These are phyloP conservation scores for Ceratina calcarata DNA, from an alignment of 1,140 invertebrate genomes.

Conservation along the genomic window DNA sequence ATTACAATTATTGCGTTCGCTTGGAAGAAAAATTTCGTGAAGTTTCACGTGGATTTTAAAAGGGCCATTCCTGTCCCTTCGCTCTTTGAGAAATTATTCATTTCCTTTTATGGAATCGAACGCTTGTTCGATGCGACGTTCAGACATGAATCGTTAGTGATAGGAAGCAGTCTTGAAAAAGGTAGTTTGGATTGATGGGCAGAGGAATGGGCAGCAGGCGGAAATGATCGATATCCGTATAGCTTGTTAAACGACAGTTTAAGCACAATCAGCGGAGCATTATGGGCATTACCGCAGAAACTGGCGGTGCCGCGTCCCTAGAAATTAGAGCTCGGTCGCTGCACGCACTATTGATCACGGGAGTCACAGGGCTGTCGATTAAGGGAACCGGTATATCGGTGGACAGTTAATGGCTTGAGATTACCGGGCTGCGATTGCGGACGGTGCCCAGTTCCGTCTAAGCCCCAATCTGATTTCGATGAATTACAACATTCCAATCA, in stretches of 20 bases:
- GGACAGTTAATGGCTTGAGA: slow-evolving; percentile 56
- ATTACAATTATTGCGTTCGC: no score
- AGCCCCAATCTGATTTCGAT: slow-evolving; percentile 46
- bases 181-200: not conserved
- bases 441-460: slow-evolving; percentile 32
- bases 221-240: slow-evolving; percentile 55
- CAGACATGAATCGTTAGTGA: no score
- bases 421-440: slow-evolving; percentile 47
- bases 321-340: slow-evolving; percentile 49
- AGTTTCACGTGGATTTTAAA: no score
- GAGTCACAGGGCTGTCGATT: slow-evolving; percentile 52
- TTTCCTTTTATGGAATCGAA: no score
- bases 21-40: no score
- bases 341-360: slow-evolving; percentile 56
- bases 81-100: no score
- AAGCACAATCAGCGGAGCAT: slow-evolving; percentile 50
- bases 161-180: no score
- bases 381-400: slow-evolving; percentile 45
- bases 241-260: slow-evolving; percentile 65
- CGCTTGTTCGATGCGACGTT: no score
- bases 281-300: slow-evolving; percentile 54
- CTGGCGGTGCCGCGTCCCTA: slow-evolving; percentile 41
- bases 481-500: slow-evolving; percentile 48
- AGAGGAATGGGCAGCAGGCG: slow-evolving; percentile 25
- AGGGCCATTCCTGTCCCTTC: no score